phyloP scores from a whole-genome alignment of 2,113 vertebrate genomes.

The Candoia aspera region DNA sequence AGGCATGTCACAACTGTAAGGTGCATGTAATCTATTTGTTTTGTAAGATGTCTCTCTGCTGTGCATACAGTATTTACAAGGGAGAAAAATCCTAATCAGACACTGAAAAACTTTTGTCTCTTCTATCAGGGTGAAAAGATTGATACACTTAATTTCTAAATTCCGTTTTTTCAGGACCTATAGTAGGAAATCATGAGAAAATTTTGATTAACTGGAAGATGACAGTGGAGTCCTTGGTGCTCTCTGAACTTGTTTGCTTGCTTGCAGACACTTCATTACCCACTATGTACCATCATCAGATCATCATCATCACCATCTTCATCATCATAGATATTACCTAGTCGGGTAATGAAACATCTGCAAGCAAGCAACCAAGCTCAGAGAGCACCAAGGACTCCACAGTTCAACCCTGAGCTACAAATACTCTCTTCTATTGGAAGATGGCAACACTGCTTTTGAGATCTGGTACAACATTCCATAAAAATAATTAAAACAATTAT shows the following conservation, averaged over 20 bases:
- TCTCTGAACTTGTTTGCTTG: neutral
- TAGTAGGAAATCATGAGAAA: neutral
- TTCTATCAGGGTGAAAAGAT: too few species aligned
- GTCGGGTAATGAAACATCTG: neutral
- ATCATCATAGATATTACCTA: neutral
- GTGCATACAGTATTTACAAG: neutral
- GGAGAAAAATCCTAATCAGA: neutral
- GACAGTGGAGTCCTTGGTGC: neutral
- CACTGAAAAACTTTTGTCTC: neutral
- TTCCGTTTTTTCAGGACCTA: neutral
- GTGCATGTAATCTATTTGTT: constrained; percentile 1
- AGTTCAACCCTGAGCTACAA: neutral
- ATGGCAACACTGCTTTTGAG: neutral
- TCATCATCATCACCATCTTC: neutral
- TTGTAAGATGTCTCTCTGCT: neutral
- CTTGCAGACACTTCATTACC: neutral
- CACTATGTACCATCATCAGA: neutral
- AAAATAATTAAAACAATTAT: neutral
- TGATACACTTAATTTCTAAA: neutral
- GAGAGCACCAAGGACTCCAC: neutral
- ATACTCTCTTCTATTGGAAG: neutral
- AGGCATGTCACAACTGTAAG: neutral
- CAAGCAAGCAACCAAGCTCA: neutral
- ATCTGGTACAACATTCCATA: neutral
- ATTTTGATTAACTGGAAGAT: neutral